Evolutionary conservation across 2,888 invertebrate genomes (phyloP), one percentile per base, ranked within the genome.

Genomic region (Psylliodes chrysocephalus): DNA sequence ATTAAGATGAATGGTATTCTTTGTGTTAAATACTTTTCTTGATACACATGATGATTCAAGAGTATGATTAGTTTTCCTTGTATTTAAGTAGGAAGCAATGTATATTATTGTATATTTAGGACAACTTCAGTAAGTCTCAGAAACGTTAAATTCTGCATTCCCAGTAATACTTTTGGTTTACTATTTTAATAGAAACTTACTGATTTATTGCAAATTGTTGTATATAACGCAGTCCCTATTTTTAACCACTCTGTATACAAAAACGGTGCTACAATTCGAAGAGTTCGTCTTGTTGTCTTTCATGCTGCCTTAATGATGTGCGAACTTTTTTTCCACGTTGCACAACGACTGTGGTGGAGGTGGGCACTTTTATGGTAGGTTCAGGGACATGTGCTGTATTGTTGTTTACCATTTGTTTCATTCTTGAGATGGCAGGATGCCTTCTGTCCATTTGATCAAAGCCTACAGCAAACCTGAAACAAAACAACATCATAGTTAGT

Each of bases 261-360:
- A 38, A 38, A 38, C 2, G 14, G 6, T 42, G 91, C 91, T 94
- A 95, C 90, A 95, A 91, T 84, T 95, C 93, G 82, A 94, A 95
- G 79, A 95, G 88, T 81, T 95, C 94, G 76, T 95, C 95, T 79
- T 95, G 94, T 77, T 92, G 89, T 75, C 91, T 87, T 83, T 94
- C 93, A 69, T 94, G 86, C 76, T 92, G 89, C 80, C 91, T 90
- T 70, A 95, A 82, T 3, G 94, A 94, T 69, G 89, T 91, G 79
- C 91, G 90, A 18, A 95, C 90, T 75, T 90, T 89, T 71, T 90
- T 88, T 33, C 93, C 92, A 81, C 93, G 93, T 35, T 93, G 92
- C 77, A 93, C 89, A 30, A 92, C 89, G 18, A 90, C 85, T 18
- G 82, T 73, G 56, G 80, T 76, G 6, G 81, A 70, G 47, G 53